Evolutionary conservation across 2,888 invertebrate species (phyloP), one percentile per base, ranked within the genome.

Genomic region (Scaptomyza parva): DNA sequence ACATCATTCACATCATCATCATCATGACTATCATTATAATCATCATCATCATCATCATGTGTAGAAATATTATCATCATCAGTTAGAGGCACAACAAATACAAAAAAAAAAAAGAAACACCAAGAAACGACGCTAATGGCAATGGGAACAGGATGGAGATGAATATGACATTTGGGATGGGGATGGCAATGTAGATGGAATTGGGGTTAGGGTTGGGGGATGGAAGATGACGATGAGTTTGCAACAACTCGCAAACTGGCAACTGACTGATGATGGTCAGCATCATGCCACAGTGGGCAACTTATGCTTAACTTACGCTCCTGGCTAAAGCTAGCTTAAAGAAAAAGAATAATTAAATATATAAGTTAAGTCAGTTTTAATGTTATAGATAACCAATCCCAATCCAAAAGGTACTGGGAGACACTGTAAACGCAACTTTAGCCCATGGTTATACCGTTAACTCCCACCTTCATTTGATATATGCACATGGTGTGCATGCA

Each of bases 211-310:
- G 6, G 18, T 17, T 45, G 45, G 17, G 20, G 35, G 18, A 44
- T 6, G 44, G 30, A 30, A 37, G 17, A 51, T 47, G 50, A 40
- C 50, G 48, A 53, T 51, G 68, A 43, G 30, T 39, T 24, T 45
- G 35, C 26, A 70, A 60, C n/a, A n/a, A n/a, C 47, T 48, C 70
- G 24, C 41, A 51, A 72, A 48, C 48, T 33, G 70, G 17, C 47
- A 59, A 33, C 60, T 61, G 74, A 53, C 69, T 60, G 51, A 73
- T 61, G 70, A 45, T 50, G 69, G 48, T 66, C 24, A 35, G n/a
- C n/a, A n/a, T n/a, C 26, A 40, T 30, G 24, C 4, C 30, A 61
- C 60, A 45, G 26, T 40, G 59, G 59, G 17, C 43, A 22, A 33
- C 33, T 4, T 12, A 11, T n/a, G n/a, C 28, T n/a, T n/a, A 9